Evolutionary conservation across 2,888 invertebrate species (phyloP), one percentile per base, ranked within the genome.

Genomic region (Anticlea derivata): DNA sequence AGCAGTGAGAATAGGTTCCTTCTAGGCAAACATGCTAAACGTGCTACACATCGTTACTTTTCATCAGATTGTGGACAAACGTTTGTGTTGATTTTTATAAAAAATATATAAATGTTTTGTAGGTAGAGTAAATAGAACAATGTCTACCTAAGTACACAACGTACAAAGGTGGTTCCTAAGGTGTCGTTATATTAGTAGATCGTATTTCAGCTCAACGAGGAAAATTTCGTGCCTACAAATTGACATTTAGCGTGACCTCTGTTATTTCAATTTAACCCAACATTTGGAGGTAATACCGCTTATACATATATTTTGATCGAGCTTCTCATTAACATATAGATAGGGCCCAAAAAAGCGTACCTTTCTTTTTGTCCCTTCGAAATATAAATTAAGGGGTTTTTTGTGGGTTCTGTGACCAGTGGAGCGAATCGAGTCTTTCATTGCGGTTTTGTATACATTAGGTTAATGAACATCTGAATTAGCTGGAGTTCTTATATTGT

Each of bases 311-410:
- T 80, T 49, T 80, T 80, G 78, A 79, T 78, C 73, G 73, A 52
- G 66, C 71, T 46, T 41, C 68, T 77, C 80, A 80, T 81, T 81
- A 81, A 73, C 80, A 80, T 80, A 81, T 80, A 81, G 78, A 80
- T 73, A 65, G 73, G 66, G 60, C 65, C 65, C 62, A 60, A 78
- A 80, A 79, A 70, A 79, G 76, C 72, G 71, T 76, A 73, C 78
- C 73, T 70, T 72, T 68, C 70, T 71, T 70, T 61, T 60, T 63
- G 70, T 66, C 70, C 63, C 67, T 72, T 64, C 56, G 65, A 62
- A 69, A 73, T 74, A 75, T 75, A 79, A 80, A 79, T 79, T 76
- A 77, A 68, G 72, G 58, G 60, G 66, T 66, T 74, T 75, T 74
- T 75, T 70, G 67, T 58, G 52, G 60, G 65, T 35, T 54, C 63